Conservation (phyloP, 2,888 invertebrate species). For the Sphinx pinastri region DNA sequence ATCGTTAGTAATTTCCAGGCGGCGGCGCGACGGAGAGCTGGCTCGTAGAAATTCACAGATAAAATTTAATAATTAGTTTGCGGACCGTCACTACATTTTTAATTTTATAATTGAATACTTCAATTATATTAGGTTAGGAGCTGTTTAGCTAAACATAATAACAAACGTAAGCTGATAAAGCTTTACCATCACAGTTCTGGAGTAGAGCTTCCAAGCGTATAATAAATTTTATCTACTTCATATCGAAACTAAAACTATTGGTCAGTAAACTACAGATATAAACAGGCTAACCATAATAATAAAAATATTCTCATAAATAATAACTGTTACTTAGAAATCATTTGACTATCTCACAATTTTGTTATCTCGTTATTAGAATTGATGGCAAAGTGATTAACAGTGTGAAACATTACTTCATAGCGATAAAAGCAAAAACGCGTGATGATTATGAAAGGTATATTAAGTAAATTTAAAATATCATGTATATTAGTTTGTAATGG, state of each 20-base stretch:
- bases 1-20: background rate
- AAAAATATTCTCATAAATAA: too few species aligned
- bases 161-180: too few species aligned
- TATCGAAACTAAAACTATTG: too few species aligned
- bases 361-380: conserved; percentile 33
- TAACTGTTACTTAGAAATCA: too few species aligned
- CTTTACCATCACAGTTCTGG: too few species aligned
- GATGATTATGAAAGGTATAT: conserved; percentile 48
- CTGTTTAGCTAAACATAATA: too few species aligned
- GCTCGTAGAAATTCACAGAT: background rate
- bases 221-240: too few species aligned
- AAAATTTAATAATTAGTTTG: background rate
- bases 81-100: background rate
- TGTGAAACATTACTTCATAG: conserved; percentile 55
- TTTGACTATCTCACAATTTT: background rate
- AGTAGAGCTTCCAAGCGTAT: too few species aligned
- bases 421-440: conserved; percentile 52
- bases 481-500: conserved; percentile 60
- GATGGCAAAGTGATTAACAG: conserved; percentile 43
- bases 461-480: conserved; percentile 55
- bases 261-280: too few species aligned
- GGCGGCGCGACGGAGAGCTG: background rate
- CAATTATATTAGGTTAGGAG: background rate
- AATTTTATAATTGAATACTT: background rate
- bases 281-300: too few species aligned